These are phyloP conservation scores for Etheostoma nigrum DNA, from an alignment of 2,797 vertebrate species.

Conservation along the genomic window DNA sequence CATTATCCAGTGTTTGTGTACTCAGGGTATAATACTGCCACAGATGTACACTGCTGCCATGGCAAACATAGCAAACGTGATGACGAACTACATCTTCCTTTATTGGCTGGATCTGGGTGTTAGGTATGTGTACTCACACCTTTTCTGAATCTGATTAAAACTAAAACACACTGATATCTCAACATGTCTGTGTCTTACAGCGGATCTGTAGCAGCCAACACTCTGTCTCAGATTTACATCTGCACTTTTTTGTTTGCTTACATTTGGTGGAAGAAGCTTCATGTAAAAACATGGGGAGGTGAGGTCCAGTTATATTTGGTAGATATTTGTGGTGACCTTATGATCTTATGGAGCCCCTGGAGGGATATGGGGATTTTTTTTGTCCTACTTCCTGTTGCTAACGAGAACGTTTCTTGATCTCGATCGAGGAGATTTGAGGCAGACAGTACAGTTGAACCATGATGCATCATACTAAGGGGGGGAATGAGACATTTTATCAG, in stretches of 20 bases:
- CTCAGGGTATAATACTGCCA: conserved; percentile 91
- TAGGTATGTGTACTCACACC: conserved; percentile 82
- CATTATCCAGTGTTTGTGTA: conserved; percentile 38
- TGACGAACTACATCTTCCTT: conserved; percentile 89
- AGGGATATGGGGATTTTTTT: too few species aligned
- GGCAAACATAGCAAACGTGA: conserved; percentile 89
- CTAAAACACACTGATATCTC: not conserved
- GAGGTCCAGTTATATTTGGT: conserved; percentile 30
- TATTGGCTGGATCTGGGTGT: conserved; percentile 89
- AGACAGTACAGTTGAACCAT: too few species aligned
- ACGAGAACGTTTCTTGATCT: too few species aligned
- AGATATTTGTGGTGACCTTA: not conserved
- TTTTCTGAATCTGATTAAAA: not conserved
- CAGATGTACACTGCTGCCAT: conserved; percentile 86
- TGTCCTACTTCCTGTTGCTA: too few species aligned
- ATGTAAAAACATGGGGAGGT: conserved; percentile 93
- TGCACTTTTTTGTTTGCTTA: conserved; percentile 86
- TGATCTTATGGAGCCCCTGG: too few species aligned
- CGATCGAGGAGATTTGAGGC: too few species aligned
- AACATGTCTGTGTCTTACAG: conserved; percentile 70
- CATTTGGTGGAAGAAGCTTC: conserved; percentile 89
- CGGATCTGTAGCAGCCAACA: conserved; percentile 92
- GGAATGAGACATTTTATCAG: too few species aligned
- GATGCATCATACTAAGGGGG: too few species aligned
- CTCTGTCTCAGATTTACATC: conserved; percentile 86